Evolutionary conservation across 2,888 invertebrate genomes (phyloP).

Genomic region (Laothoe populi): DNA sequence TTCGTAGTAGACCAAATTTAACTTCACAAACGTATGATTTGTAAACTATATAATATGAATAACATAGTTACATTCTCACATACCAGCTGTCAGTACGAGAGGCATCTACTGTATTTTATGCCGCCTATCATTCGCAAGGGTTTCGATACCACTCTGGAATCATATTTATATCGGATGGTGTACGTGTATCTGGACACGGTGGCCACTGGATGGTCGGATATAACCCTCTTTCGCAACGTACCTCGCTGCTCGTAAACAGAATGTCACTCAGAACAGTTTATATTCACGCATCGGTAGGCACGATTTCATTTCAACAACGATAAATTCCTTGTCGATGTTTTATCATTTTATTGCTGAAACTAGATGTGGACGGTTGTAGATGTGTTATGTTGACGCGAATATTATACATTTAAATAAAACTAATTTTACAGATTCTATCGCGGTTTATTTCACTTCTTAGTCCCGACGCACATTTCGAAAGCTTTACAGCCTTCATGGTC

Average conservation of each 20-base stretch:
- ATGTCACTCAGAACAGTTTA: constrained; percentile 54
- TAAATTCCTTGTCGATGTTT: background rate
- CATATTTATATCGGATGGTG: constrained; percentile 40
- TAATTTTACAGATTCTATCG: too few species aligned
- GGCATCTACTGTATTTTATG: background rate
- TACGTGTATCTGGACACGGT: constrained; percentile 61
- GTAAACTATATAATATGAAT: background rate
- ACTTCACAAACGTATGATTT: background rate
- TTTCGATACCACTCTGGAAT: too few species aligned
- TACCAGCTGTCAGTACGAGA: background rate
- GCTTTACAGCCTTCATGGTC: too few species aligned
- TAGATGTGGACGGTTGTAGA: background rate
- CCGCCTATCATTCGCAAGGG: constrained; percentile 35
- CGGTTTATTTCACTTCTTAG: background rate
- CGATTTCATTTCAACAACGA: constrained; percentile 1
- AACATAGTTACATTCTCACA: background rate
- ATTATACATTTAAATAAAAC: too few species aligned
- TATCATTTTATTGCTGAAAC: background rate
- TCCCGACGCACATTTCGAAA: too few species aligned
- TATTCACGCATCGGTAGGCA: constrained; percentile 38
- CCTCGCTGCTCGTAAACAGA: constrained; percentile 63
- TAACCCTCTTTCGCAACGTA: constrained; percentile 59
- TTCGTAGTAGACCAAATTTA: background rate
- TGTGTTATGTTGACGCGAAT: background rate
- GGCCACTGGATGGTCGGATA: constrained; percentile 47